Evolutionary conservation across 1,140 invertebrate genomes (phyloP), one percentile per base, ranked within the genome.

Genomic region (Tribolium madens): DNA sequence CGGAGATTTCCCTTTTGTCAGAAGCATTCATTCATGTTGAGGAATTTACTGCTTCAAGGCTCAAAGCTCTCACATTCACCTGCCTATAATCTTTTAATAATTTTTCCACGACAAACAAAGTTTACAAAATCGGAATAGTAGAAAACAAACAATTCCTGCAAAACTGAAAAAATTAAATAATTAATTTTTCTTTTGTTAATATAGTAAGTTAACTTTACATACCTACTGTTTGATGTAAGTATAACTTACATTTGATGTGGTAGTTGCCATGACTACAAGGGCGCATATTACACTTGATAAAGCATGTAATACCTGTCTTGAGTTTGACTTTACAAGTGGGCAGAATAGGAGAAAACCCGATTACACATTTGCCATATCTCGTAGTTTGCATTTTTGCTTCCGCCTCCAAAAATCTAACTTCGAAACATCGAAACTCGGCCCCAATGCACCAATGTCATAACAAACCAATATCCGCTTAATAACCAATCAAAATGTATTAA

Each of bases 401-500:
- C n/a, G n/a, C n/a, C n/a, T n/a, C n/a, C n/a, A n/a, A n/a, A 42
- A 10, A 42, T 1, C 7, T 9, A 57, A 57, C 52, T 14, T 10
- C 57, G 36, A 64, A 64, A 46, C 17, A 50, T 71, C 36, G 36
- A n/a, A 17, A 10, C 46, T 26, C 42, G 17, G 71, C 26, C 71
- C 71, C 71, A 73, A 73, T 73, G 14, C 71, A 73, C 71, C 31
- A 12, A 73, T 17, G 71, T 52, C 48, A 73, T 73, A 52, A 48
- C 46, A 57, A 73, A 73, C 71, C 71, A 73, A 73, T 73, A 73
- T 57, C 47, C 47, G 50, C 47, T 73, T 73, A 73, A 73, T 73
- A 73, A 73, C 47, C 71, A 73, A 73, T 73, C 71, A 73, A 73
- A 73, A 73, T 73, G 71, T 73, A 73, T 73, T 73, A 73, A 73